Conservation (phyloP, 1,140 invertebrate genomes). For the Maniola jurtina region DNA sequence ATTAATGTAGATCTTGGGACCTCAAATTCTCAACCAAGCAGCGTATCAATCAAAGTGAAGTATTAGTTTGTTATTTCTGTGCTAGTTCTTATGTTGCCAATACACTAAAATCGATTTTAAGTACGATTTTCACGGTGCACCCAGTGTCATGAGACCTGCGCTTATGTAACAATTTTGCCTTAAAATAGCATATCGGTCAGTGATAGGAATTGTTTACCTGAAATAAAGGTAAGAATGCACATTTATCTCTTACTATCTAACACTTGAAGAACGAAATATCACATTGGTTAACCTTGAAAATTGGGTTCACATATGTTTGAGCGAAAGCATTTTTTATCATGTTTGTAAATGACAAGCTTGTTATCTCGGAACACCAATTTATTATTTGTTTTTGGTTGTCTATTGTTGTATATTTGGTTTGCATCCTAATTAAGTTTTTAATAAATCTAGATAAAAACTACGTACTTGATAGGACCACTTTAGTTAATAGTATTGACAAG, state of each 20-base stretch:
- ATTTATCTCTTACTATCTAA: constrained; percentile 18
- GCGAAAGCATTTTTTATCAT: constrained; percentile 14
- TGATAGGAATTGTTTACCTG: constrained; percentile 62
- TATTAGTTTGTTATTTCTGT: constrained; percentile 51
- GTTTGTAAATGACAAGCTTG: background rate
- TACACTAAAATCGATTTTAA: constrained; percentile 54
- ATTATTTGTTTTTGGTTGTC: constrained; percentile 5
- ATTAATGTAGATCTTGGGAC: constrained; percentile 70
- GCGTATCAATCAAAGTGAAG: constrained; percentile 66
- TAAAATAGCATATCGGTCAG: constrained; percentile 56
- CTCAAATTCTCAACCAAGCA: constrained; percentile 47
- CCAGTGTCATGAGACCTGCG: constrained; percentile 63
- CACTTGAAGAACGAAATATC: background rate
- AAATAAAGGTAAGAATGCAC: constrained; percentile 58
- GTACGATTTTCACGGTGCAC: constrained; percentile 43
- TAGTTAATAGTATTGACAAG: background rate
- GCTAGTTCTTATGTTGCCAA: constrained; percentile 54
- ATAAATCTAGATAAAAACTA: background rate
- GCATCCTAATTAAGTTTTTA: background rate
- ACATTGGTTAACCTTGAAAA: constrained; percentile 26
- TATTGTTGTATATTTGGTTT: background rate
- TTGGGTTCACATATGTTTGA: constrained; percentile 23
- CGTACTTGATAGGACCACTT: background rate
- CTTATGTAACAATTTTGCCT: constrained; percentile 74
- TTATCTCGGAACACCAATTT: background rate